These are phyloP conservation scores for Octomys mimax DNA, from an alignment of 2,797 vertebrate species.

Conservation along the genomic window DNA sequence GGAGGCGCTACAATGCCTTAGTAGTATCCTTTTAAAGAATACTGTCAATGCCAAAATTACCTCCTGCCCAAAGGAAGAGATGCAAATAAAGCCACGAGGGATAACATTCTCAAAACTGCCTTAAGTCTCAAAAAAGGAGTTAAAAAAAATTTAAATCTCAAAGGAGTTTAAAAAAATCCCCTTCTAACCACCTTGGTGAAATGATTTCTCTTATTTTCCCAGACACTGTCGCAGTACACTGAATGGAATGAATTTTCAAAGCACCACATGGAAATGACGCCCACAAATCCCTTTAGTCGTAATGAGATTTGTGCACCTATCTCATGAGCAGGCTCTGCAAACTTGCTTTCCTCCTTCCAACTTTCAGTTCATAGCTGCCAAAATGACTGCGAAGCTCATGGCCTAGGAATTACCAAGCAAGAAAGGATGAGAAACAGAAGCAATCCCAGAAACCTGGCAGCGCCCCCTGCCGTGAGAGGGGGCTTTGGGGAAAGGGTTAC, in stretches of 20 bases:
- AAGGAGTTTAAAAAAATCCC: slow-evolving; percentile 58
- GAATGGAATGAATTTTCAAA: slow-evolving; percentile 87
- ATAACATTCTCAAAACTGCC: slow-evolving; percentile 48
- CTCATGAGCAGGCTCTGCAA: slow-evolving; percentile 83
- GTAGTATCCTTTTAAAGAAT: slow-evolving; percentile 71
- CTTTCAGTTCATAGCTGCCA: slow-evolving; percentile 74
- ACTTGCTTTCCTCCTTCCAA: slow-evolving; percentile 81
- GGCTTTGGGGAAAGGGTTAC: background rate
- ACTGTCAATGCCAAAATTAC: slow-evolving; percentile 59
- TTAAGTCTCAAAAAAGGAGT: slow-evolving; percentile 63
- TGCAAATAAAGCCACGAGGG: slow-evolving; percentile 43
- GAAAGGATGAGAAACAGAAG: background rate
- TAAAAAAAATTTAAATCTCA: slow-evolving; percentile 65
- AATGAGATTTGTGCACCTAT: slow-evolving; percentile 86
- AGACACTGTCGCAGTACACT: slow-evolving; percentile 76
- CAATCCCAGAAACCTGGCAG: slow-evolving; percentile 31
- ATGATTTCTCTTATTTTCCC: slow-evolving; percentile 81
- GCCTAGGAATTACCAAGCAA: slow-evolving; percentile 60
- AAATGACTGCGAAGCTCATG: slow-evolving; percentile 77
- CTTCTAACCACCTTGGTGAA: slow-evolving; percentile 76
- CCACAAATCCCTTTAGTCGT: slow-evolving; percentile 87
- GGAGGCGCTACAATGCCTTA: slow-evolving; percentile 47
- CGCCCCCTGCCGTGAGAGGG: background rate
- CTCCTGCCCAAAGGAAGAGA: slow-evolving; percentile 61
- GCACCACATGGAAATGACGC: slow-evolving; percentile 82